Evolutionary conservation across 2,888 invertebrate genomes (phyloP).

Genomic region (Parnassius smintheus): DNA sequence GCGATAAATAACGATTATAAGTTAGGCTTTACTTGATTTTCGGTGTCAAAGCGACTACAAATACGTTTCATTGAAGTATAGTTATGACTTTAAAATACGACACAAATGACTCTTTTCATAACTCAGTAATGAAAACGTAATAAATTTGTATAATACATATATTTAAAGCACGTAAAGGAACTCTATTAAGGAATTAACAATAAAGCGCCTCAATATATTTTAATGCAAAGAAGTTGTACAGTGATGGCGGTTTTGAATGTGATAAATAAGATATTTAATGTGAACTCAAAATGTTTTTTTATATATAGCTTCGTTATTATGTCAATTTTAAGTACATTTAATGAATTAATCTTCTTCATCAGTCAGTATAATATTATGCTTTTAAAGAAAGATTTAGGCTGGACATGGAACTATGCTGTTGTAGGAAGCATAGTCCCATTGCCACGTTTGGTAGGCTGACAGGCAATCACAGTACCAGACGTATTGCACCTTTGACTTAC

Average conservation of each 20-base stretch:
- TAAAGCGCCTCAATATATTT: constrained; percentile 6
- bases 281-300: not conserved
- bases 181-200: constrained; percentile 18
- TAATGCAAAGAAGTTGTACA: constrained; percentile 15
- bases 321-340: no score
- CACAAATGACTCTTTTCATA: constrained; percentile 11
- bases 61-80: not conserved
- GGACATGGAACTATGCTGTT: no score
- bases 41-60: constrained; percentile 12
- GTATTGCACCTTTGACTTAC: no score
- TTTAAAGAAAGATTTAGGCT: no score
- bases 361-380: no score
- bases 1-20: no score
- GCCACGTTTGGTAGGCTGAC: no score
- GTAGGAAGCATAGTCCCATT: no score
- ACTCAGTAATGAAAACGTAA: constrained; percentile 9
- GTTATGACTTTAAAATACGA: constrained; percentile 7
- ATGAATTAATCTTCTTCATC: no score
- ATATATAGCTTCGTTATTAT: no score
- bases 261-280: not conserved
- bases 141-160: not conserved
- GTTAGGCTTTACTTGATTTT: constrained; percentile 2
- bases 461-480: no score
- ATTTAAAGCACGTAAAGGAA: constrained; percentile 13
- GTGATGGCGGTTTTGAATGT: constrained; percentile 11